Conservation (phyloP, 2,113 vertebrate genomes). For the Setophaga kirtlandii region DNA sequence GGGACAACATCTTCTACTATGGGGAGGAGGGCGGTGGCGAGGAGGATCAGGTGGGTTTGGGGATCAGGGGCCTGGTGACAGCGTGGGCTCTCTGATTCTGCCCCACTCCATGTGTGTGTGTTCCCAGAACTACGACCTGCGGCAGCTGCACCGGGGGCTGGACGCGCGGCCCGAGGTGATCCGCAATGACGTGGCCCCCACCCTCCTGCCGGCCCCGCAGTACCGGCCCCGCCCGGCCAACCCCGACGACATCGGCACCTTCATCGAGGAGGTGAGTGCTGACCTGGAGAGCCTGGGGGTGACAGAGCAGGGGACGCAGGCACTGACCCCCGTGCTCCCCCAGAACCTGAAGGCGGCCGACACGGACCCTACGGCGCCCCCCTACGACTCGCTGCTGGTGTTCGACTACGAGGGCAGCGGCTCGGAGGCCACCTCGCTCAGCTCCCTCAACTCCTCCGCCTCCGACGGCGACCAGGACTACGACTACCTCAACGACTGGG, state of each 20-base stretch:
- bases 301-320: too few relatives aligned
- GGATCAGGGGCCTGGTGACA: background rate
- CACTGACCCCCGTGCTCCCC: too few relatives aligned
- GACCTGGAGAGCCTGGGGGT: too few relatives aligned
- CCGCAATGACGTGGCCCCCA: slow-evolving; percentile 84
- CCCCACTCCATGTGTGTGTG: background rate
- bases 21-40: slow-evolving; percentile 95
- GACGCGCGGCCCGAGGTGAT: slow-evolving; percentile 88
- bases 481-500: too few relatives aligned
- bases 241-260: slow-evolving; percentile 91
- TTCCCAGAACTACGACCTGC: slow-evolving; percentile 84
- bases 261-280: slow-evolving; percentile 88
- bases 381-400: too few relatives aligned
- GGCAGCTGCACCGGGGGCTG: slow-evolving; percentile 90
- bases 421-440: too few relatives aligned
- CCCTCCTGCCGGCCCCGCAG: slow-evolving; percentile 77
- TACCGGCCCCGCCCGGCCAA: slow-evolving; percentile 76
- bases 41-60: slow-evolving; percentile 87
- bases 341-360: too few relatives aligned
- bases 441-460: too few relatives aligned
- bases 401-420: too few relatives aligned
- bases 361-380: too few relatives aligned
- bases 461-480: too few relatives aligned
- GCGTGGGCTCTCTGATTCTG: background rate
- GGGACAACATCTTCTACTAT: slow-evolving; percentile 92